A percentile compares a stretch with the other conserved stretches of the same genome.
Conservation (phyloP, 2,888 invertebrate genomes). For the Branchellion lobata region DNA sequence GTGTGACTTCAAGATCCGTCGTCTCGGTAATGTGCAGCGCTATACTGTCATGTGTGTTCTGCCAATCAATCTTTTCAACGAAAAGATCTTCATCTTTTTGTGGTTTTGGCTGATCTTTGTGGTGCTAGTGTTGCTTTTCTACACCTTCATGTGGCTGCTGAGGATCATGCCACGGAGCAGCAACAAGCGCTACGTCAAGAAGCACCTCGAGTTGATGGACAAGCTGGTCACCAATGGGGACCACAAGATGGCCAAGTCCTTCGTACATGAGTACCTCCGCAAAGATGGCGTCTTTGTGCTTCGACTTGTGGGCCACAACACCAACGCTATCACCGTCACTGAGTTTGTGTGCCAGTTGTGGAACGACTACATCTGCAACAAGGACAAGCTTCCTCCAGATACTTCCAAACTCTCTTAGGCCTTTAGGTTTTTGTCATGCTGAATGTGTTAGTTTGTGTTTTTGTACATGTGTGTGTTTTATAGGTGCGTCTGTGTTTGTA, state of each 20-base stretch:
- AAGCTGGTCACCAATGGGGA: slow-evolving; percentile 45
- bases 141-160: slow-evolving; percentile 62
- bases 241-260: slow-evolving; percentile 52
- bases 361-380: slow-evolving; percentile 56
- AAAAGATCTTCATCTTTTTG: slow-evolving; percentile 63
- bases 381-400: no score
- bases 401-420: no score
- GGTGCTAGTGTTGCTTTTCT: slow-evolving; percentile 60
- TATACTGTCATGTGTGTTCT: slow-evolving; percentile 63
- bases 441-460: no score
- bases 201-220: slow-evolving; percentile 52
- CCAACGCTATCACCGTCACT: slow-evolving; percentile 62
- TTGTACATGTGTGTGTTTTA: no score
- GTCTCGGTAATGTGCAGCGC: slow-evolving; percentile 61
- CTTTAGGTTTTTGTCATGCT: no score
- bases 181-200: slow-evolving; percentile 51
- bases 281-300: slow-evolving; percentile 62
- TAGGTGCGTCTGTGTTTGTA: no score
- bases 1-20: slow-evolving; percentile 61
- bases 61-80: slow-evolving; percentile 56
- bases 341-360: slow-evolving; percentile 61
- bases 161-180: slow-evolving; percentile 48
- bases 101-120: slow-evolving; percentile 65
- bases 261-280: slow-evolving; percentile 60
- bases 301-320: slow-evolving; percentile 61